These are phyloP conservation scores for Leptestheria dahalacensis DNA, from an alignment of 1,140 invertebrate genomes.

Conservation along the genomic window DNA sequence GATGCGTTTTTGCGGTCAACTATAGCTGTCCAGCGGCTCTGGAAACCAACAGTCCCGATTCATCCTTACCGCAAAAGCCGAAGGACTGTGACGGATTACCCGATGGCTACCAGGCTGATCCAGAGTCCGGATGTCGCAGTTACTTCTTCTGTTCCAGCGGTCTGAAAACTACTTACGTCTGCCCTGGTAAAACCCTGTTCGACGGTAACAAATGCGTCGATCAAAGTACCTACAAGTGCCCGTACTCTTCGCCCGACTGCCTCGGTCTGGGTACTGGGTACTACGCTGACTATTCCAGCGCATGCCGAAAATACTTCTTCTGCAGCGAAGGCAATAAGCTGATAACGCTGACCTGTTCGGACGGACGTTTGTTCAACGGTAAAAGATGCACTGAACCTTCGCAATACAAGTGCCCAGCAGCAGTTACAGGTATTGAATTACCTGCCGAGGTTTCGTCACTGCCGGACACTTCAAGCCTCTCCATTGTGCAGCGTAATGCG, in stretches of 20 bases:
- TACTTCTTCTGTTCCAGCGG: slow-evolving; percentile 39
- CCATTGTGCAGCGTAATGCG: background rate
- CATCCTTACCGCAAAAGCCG: background rate
- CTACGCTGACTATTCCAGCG: slow-evolving; percentile 33
- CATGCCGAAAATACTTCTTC: slow-evolving; percentile 39
- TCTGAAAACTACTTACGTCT: slow-evolving; percentile 37
- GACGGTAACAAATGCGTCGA: slow-evolving; percentile 37
- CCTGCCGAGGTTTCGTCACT: background rate
- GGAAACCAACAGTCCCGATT: background rate
- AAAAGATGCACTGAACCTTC: slow-evolving; percentile 30
- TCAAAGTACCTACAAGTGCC: slow-evolving; percentile 29
- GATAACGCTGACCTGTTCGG: slow-evolving; percentile 35
- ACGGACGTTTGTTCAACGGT: slow-evolving; percentile 37
- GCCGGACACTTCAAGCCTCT: background rate
- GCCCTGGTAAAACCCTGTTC: slow-evolving; percentile 33
- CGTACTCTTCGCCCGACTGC: slow-evolving; percentile 29
- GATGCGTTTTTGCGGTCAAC: background rate
- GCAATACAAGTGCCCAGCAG: slow-evolving; percentile 20
- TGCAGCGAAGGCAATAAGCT: slow-evolving; percentile 37
- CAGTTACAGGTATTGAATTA: background rate
- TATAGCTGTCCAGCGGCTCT: background rate
- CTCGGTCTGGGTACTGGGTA: slow-evolving; percentile 35
- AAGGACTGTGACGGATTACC: slow-evolving; percentile 23
- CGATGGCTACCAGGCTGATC: slow-evolving; percentile 40
- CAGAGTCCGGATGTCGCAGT: slow-evolving; percentile 35